These are phyloP conservation scores for Ganaspis sp. DNA, from an alignment of 1,140 invertebrate genomes.

Conservation along the genomic window DNA sequence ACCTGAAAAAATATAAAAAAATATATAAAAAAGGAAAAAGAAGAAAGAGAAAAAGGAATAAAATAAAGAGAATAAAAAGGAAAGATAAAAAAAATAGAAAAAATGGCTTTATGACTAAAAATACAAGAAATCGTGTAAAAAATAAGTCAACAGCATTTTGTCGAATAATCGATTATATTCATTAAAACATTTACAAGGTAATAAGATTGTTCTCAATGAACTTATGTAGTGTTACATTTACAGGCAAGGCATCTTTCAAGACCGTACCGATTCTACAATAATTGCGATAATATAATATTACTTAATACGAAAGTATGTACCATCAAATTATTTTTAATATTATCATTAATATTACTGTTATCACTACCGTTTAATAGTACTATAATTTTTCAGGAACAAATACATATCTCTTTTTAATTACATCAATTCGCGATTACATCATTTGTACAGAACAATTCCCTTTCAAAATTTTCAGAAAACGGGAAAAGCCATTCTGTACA, in stretches of 20 bases:
- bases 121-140: background rate
- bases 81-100: too few species aligned
- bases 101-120: too few species aligned
- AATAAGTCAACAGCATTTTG: conserved; percentile 41
- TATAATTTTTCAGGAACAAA: conserved; percentile 70
- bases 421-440: conserved; percentile 73
- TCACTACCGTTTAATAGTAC: conserved; percentile 72
- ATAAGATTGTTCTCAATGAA: conserved; percentile 74
- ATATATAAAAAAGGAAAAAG: too few species aligned
- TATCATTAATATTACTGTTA: conserved; percentile 70
- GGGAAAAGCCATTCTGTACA: conserved; percentile 15
- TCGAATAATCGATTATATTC: conserved; percentile 77
- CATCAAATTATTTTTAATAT: conserved; percentile 72
- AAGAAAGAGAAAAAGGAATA: too few species aligned
- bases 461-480: background rate
- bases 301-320: conserved; percentile 75
- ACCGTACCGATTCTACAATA: conserved; percentile 75
- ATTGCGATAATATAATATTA: conserved; percentile 68
- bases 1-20: too few species aligned
- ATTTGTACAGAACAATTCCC: conserved; percentile 50
- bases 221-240: conserved; percentile 73
- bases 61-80: too few species aligned
- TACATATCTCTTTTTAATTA: conserved; percentile 61
- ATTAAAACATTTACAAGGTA: conserved; percentile 77
- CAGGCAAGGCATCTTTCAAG: conserved; percentile 76